These are phyloP conservation scores for Marasmarcha lunaedactyla DNA, from an alignment of 2,888 invertebrate species.

Conservation along the genomic window DNA sequence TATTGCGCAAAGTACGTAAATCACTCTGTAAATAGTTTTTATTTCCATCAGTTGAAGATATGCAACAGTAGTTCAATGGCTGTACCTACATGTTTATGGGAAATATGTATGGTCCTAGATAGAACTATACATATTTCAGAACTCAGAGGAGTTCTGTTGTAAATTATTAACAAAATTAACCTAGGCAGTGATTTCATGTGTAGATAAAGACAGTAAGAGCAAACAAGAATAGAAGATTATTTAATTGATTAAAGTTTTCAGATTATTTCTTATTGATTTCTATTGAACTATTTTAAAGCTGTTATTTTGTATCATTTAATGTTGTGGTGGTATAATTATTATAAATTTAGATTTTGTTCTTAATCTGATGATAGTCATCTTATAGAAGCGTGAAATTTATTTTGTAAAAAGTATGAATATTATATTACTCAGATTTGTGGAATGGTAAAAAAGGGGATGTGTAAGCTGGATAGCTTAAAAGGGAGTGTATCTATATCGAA, in stretches of 20 bases:
- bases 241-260: too few species aligned
- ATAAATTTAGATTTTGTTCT: conserved; percentile 26
- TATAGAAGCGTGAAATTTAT: conserved; percentile 42
- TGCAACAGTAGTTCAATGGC: conserved; percentile 14
- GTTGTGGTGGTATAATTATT: conserved; percentile 34
- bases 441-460: background rate
- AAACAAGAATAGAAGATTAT: too few species aligned
- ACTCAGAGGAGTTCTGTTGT: conserved; percentile 10
- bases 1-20: too few species aligned
- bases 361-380: conserved; percentile 43
- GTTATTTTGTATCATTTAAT: conserved; percentile 15
- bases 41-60: conserved; percentile 26
- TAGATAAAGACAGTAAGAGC: background rate
- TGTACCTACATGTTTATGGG: background rate
- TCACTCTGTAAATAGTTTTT: conserved; percentile 52
- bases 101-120: conserved; percentile 16
- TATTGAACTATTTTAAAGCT: conserved; percentile 9
- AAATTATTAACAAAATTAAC: conserved; percentile 12
- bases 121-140: background rate
- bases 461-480: too few species aligned
- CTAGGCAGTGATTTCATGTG: background rate
- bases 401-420: conserved; percentile 45
- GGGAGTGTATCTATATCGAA: too few species aligned
- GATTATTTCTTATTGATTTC: too few species aligned
- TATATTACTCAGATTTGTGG: conserved; percentile 31